phyloP scores from a whole-genome alignment of 2,888 invertebrate species.

The Drosophila rellima region DNA sequence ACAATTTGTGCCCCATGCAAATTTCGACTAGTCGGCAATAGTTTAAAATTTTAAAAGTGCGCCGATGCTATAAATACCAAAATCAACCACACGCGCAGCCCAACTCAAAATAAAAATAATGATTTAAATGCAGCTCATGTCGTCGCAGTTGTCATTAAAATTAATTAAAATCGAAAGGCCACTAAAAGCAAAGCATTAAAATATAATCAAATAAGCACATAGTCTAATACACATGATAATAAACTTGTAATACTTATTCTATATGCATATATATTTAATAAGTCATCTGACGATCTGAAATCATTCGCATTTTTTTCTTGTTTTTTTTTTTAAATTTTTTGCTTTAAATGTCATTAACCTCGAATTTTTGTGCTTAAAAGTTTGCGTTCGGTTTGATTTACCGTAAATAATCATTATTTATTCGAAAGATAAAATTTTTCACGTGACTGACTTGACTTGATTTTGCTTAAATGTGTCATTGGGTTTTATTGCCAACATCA shows the following conservation, averaged over 20 bases:
- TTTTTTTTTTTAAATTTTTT: conserved; percentile 2
- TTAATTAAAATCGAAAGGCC: conserved; percentile 22
- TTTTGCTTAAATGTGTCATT: conserved; percentile 33
- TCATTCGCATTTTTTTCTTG: conserved; percentile 16
- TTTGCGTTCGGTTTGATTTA: conserved; percentile 38
- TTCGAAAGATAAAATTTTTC: conserved; percentile 37
- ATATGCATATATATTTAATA: background rate
- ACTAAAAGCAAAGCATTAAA: conserved; percentile 1
- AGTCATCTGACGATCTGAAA: conserved; percentile 36
- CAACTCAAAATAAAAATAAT: background rate
- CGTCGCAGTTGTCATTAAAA: conserved; percentile 35
- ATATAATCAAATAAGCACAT: conserved; percentile 5
- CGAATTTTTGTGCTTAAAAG: conserved; percentile 48
- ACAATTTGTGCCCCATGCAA: conserved; percentile 40
- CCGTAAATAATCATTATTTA: conserved; percentile 41
- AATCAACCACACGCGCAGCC: conserved; percentile 4
- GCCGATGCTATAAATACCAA: conserved; percentile 36
- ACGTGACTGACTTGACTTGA: conserved; percentile 46
- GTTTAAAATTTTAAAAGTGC: conserved; percentile 33
- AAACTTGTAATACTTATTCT: background rate
- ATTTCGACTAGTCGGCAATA: conserved; percentile 24
- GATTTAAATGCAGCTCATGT: conserved; percentile 37
- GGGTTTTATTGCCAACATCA: conserved; percentile 16
- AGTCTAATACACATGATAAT: background rate
- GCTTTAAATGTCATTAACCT: conserved; percentile 70